Conservation (phyloP, 2,113 vertebrate species). For the Uropsilus gracilis region DNA sequence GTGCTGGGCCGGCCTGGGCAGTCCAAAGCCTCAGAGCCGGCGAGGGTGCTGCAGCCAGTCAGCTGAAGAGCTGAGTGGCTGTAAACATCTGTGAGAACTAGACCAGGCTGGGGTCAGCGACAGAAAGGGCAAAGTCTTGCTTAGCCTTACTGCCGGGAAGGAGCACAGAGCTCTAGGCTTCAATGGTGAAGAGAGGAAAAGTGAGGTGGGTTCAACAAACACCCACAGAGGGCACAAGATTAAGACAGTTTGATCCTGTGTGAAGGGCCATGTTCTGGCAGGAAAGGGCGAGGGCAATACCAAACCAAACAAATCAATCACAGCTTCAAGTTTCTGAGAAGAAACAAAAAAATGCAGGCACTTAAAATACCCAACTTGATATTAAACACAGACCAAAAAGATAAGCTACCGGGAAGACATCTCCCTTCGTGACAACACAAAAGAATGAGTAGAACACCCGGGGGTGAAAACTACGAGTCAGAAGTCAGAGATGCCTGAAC, state of each 20-base stretch:
- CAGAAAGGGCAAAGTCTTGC: background rate
- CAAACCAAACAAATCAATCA: background rate
- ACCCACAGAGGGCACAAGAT: too few species aligned
- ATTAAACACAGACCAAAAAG: background rate
- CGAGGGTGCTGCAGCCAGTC: background rate
- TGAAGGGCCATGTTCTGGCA: background rate
- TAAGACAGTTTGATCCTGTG: too few species aligned
- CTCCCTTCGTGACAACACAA: background rate
- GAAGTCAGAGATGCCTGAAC: background rate
- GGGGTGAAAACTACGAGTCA: background rate
- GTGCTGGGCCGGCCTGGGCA: too few species aligned
- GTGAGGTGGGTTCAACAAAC: background rate
- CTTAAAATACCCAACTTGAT: constrained; percentile 8
- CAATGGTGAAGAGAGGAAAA: background rate
- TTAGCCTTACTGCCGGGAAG: background rate
- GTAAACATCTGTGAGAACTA: background rate
- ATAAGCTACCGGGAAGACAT: background rate
- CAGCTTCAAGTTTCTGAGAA: background rate
- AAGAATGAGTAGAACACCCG: background rate
- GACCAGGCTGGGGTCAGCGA: background rate
- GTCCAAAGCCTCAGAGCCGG: background rate
- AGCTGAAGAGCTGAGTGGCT: background rate
- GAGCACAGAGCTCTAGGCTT: background rate
- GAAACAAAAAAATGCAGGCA: background rate
- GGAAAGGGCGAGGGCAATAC: background rate